A percentile compares a stretch with the other conserved stretches of the same genome.
phyloP scores from a whole-genome alignment of 2,888 invertebrate species.

The Steinernema hermaphroditum region DNA sequence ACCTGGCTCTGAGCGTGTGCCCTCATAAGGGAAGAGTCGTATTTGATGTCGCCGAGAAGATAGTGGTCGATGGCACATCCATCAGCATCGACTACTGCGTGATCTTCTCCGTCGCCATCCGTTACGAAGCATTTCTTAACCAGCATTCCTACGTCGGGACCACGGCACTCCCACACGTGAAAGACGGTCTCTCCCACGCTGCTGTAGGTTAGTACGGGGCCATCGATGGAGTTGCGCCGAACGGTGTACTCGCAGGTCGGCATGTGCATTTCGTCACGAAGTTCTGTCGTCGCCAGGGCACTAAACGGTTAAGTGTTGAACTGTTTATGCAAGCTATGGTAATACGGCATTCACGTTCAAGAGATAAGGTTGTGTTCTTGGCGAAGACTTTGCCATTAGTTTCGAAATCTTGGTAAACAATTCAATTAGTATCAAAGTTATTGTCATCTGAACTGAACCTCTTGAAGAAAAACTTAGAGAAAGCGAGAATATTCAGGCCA shows the following conservation, averaged over 20 bases:
- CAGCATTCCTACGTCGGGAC: constrained; percentile 64
- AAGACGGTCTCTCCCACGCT: constrained; percentile 65
- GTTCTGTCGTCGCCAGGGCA: constrained; percentile 60
- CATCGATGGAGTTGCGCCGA: constrained; percentile 51
- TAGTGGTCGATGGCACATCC: constrained; percentile 62
- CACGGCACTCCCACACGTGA: constrained; percentile 64
- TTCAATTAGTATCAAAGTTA: too few species aligned
- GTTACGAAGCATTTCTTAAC: constrained; percentile 65
- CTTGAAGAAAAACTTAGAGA: too few species aligned
- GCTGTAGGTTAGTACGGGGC: constrained; percentile 59
- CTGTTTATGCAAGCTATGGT: too few species aligned
- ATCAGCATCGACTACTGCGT: constrained; percentile 59
- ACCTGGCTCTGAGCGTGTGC: constrained; percentile 63
- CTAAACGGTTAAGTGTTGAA: constrained; percentile 42
- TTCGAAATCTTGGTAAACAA: too few species aligned
- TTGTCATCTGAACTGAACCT: too few species aligned
- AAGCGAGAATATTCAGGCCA: too few species aligned
- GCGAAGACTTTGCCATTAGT: too few species aligned
- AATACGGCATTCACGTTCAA: too few species aligned
- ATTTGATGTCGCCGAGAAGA: constrained; percentile 58
- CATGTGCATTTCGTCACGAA: constrained; percentile 62
- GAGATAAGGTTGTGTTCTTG: too few species aligned
- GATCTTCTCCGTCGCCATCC: constrained; percentile 65
- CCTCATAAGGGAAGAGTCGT: constrained; percentile 59
- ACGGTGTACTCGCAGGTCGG: constrained; percentile 64